Conservation (phyloP, 1,140 invertebrate genomes). For the Coptotermes formosanus region DNA sequence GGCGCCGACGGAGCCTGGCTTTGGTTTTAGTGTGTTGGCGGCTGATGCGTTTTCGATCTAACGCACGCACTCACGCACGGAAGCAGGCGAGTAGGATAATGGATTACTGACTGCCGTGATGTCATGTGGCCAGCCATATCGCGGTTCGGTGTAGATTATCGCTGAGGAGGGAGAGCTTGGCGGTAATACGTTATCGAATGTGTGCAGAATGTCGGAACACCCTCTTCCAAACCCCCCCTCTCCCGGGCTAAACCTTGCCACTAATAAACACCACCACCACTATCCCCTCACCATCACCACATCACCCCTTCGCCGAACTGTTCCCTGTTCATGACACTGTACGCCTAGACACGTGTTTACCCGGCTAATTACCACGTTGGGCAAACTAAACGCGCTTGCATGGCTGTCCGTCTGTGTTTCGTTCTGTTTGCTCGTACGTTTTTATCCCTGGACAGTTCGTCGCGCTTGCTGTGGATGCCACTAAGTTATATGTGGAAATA, state of each 20-base stretch:
- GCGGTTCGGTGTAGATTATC: constrained; percentile 22
- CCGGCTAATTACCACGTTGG: constrained; percentile 12
- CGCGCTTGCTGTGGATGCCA: not conserved
- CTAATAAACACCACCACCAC: constrained; percentile 15
- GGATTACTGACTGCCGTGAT: constrained; percentile 14
- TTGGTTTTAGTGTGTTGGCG: not conserved
- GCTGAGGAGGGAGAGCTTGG: constrained; percentile 8
- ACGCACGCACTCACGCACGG: not conserved
- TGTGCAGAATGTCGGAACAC: constrained; percentile 9
- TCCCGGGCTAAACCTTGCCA: not conserved
- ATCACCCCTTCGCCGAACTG: not conserved
- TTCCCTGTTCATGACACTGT: not conserved
- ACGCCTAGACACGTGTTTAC: constrained; percentile 9
- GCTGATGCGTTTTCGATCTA: not conserved
- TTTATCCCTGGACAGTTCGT: not conserved
- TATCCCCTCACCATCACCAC: not conserved
- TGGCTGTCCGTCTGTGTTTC: not conserved
- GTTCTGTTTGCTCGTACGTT: not conserved
- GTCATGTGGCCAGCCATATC: constrained; percentile 31
- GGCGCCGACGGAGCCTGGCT: not conserved
- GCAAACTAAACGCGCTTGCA: constrained; percentile 15
- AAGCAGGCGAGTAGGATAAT: not conserved
- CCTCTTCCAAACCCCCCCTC: not conserved
- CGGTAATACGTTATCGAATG: constrained; percentile 32
- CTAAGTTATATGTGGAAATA: not conserved